These are phyloP conservation scores for Drosophila grimshawi DNA, from an alignment of 1,140 invertebrate species.

Conservation along the genomic window DNA sequence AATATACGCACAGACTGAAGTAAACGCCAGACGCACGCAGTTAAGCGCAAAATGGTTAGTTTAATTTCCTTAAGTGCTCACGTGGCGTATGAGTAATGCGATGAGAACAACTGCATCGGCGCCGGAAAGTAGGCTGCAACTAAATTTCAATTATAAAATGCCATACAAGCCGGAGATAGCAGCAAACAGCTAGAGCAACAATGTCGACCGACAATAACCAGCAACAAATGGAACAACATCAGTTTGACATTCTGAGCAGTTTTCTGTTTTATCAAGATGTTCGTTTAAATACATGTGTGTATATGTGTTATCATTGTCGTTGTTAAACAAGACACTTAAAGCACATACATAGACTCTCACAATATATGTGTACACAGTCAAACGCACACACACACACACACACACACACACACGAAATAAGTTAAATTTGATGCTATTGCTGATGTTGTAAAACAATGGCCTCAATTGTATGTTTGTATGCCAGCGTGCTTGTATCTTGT, in stretches of 20 bases:
- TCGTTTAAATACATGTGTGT: constrained; percentile 41
- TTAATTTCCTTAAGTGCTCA: constrained; percentile 77
- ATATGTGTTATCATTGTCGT: constrained; percentile 71
- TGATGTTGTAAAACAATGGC: constrained; percentile 77
- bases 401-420: constrained; percentile 44
- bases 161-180: constrained; percentile 69
- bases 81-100: constrained; percentile 65
- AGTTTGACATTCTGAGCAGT: constrained; percentile 42
- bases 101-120: constrained; percentile 17
- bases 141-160: constrained; percentile 78
- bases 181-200: constrained; percentile 3
- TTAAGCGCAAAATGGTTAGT: constrained; percentile 57
- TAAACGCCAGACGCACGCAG: constrained; percentile 27
- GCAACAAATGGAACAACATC: constrained; percentile 29
- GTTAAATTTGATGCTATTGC: constrained; percentile 79
- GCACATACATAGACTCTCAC: constrained; percentile 42
- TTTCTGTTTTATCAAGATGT: constrained; percentile 62
- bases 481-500: constrained; percentile 53
- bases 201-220: constrained; percentile 15
- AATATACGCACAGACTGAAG: constrained; percentile 6
- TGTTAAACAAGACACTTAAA: constrained; percentile 81
- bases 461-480: constrained; percentile 61
- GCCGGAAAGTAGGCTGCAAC: constrained; percentile 59
- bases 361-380: not conserved
- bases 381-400: not conserved